Evolutionary conservation across 2,113 vertebrate species (phyloP).

Genomic region (Caloenas nicobarica): DNA sequence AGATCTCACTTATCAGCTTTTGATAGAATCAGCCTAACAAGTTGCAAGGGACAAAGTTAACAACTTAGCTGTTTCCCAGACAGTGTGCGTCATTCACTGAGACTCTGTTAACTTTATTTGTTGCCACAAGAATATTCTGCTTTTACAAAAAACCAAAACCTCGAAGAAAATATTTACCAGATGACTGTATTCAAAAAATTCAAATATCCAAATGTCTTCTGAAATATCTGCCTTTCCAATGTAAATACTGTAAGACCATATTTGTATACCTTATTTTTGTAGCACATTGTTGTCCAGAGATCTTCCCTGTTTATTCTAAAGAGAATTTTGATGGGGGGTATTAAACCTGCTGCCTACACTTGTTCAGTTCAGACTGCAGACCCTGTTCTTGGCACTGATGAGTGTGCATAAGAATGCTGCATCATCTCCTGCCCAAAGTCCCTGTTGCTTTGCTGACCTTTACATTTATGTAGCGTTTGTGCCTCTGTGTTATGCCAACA

Average conservation of each 20-base stretch:
- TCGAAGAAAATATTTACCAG: background rate
- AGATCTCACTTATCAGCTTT: background rate
- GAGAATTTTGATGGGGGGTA: background rate
- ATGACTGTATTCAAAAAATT: background rate
- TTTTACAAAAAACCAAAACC: background rate
- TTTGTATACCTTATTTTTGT: background rate
- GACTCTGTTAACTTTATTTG: background rate
- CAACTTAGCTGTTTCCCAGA: background rate
- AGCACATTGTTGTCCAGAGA: background rate
- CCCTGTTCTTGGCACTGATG: background rate
- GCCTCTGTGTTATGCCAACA: background rate
- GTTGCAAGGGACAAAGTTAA: background rate
- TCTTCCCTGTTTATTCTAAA: background rate
- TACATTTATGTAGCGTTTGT: background rate
- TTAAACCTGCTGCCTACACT: background rate
- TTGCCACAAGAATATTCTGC: background rate
- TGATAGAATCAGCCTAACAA: conserved; percentile 6
- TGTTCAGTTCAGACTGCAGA: background rate
- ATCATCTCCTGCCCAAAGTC: background rate
- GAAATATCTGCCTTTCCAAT: background rate
- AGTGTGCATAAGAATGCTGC: background rate
- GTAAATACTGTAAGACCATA: accelerated
- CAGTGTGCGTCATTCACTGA: background rate
- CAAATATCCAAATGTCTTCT: background rate
- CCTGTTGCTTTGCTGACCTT: background rate